Conservation (phyloP, 2,113 vertebrate genomes). For the Struthio camelus region DNA sequence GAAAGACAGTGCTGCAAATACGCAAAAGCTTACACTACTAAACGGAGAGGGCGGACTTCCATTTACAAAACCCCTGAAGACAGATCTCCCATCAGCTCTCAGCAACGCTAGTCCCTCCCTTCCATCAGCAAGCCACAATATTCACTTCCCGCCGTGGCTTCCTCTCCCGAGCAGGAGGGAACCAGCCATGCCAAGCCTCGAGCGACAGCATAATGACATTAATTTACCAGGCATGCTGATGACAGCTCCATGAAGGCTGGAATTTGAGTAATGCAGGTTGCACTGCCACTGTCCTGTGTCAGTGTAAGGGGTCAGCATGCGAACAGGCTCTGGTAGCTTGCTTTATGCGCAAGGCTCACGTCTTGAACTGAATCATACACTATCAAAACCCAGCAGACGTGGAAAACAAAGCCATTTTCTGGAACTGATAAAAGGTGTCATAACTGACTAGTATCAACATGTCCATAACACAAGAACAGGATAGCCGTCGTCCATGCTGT, state of each 20-base stretch:
- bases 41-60: neutral
- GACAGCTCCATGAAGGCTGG: constrained; percentile 61
- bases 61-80: neutral
- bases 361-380: constrained; percentile 5
- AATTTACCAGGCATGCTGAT: constrained; percentile 49
- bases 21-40: neutral
- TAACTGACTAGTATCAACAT: constrained; percentile 66
- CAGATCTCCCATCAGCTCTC: neutral
- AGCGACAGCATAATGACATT: neutral
- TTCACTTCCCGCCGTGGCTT: neutral
- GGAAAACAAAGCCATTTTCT: constrained; percentile 63
- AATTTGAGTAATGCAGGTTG: constrained; percentile 62
- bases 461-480: constrained; percentile 34
- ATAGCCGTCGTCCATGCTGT: neutral
- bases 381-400: neutral
- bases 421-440: constrained; percentile 66
- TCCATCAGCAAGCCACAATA: neutral
- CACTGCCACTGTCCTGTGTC: constrained; percentile 66
- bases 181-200: constrained; percentile 31
- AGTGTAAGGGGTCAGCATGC: constrained; percentile 61
- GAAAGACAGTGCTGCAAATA: neutral
- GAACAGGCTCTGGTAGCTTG: neutral
- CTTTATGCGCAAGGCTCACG: constrained; percentile 43
- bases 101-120: neutral
- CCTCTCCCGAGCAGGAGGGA: neutral